phyloP scores from a whole-genome alignment of 2,888 invertebrate genomes.

The Microplitis manilae region DNA sequence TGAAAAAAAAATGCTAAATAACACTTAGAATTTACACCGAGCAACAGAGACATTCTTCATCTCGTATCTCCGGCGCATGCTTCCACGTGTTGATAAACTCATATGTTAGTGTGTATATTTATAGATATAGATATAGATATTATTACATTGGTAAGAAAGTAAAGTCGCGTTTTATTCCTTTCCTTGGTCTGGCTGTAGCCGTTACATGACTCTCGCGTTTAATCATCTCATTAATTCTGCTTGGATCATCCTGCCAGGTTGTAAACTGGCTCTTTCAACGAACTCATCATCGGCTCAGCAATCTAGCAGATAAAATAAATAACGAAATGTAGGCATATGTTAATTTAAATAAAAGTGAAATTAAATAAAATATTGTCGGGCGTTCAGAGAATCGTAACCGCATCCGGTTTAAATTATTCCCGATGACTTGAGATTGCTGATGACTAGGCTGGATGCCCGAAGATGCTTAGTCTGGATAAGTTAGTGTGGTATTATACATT shows the following conservation, averaged over 20 bases:
- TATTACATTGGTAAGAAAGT: neutral
- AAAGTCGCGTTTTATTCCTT: constrained; percentile 19
- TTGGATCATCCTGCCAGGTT: neutral
- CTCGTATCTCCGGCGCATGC: neutral
- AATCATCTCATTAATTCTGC: constrained; percentile 44
- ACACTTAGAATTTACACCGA: too few relatives aligned
- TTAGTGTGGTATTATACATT: neutral
- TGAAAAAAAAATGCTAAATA: neutral
- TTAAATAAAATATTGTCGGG: neutral
- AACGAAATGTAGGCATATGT: neutral
- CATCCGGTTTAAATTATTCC: constrained; percentile 27
- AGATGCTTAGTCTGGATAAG: too few relatives aligned
- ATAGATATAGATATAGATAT: too few relatives aligned
- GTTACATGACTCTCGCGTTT: constrained; percentile 41
- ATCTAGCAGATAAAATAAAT: neutral
- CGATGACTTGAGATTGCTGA: constrained; percentile 28
- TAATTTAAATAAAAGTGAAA: neutral
- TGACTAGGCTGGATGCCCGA: constrained; percentile 3
- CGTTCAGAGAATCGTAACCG: constrained; percentile 21
- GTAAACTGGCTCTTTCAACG: neutral
- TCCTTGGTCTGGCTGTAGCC: constrained; percentile 11
- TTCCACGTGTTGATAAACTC: too few relatives aligned
- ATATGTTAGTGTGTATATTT: too few relatives aligned
- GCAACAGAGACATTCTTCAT: neutral
- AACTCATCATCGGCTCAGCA: neutral